Evolutionary conservation across 2,797 vertebrate species (phyloP).

Genomic region (Thunnus albacares): DNA sequence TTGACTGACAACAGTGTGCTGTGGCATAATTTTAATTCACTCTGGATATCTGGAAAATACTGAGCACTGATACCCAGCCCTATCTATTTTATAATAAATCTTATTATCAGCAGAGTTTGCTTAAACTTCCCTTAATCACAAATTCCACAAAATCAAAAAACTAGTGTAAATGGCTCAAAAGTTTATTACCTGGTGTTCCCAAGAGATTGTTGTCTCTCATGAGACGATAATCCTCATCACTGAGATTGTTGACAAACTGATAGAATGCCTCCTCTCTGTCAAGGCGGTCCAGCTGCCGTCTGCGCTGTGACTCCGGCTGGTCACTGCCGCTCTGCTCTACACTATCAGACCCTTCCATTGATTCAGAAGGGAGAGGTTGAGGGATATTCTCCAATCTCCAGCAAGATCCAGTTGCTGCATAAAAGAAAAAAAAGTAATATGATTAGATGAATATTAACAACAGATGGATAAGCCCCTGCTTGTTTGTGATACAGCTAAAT

Average conservation of each 20-base stretch:
- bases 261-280: conserved; percentile 98
- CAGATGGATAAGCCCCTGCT: neutral
- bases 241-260: conserved; percentile 99
- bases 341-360: conserved; percentile 94
- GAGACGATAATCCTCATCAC: conserved; percentile 98
- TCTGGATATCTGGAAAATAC: neutral
- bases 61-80: neutral
- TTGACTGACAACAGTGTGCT: neutral
- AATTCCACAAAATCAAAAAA: neutral
- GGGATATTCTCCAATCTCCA: conserved; percentile 65
- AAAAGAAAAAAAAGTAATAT: neutral
- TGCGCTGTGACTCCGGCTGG: conserved; percentile 94
- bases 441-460: neutral
- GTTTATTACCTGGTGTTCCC: conserved; percentile 94
- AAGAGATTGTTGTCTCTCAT: conserved; percentile 99
- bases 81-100: neutral
- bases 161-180: neutral
- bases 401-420: conserved; percentile 63
- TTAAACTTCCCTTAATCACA: neutral
- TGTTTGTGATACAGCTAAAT: neutral
- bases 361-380: conserved; percentile 68
- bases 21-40: neutral
- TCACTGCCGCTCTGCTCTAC: conserved; percentile 92
- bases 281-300: conserved; percentile 94
- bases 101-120: neutral